Conservation (phyloP, 2,888 invertebrate species). For the Odontomyia ornata region DNA sequence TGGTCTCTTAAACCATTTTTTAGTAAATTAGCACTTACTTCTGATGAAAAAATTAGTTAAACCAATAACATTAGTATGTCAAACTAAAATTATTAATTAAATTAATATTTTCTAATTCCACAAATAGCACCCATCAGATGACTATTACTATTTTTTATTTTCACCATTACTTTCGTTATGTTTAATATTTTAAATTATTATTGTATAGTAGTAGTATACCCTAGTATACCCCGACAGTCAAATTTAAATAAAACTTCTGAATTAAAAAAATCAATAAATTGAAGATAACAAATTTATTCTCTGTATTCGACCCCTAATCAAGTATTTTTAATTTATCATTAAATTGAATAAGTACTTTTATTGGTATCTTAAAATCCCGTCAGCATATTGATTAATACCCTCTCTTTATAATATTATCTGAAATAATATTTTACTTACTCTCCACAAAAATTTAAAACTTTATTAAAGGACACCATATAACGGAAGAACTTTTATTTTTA, state of each 20-base stretch:
- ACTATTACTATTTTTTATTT: slow-evolving; percentile 63
- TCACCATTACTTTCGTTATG: slow-evolving; percentile 64
- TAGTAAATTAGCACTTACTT: slow-evolving; percentile 72
- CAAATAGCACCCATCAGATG: slow-evolving; percentile 74
- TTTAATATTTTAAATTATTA: slow-evolving; percentile 68
- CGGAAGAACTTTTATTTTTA: slow-evolving; percentile 68
- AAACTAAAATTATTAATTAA: slow-evolving; percentile 70
- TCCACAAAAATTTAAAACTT: slow-evolving; percentile 70
- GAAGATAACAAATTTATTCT: slow-evolving; percentile 76
- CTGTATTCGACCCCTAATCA: slow-evolving; percentile 72
- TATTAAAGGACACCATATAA: slow-evolving; percentile 65
- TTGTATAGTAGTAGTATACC: slow-evolving; percentile 62
- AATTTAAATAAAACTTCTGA: slow-evolving; percentile 56
- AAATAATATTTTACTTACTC: slow-evolving; percentile 64
- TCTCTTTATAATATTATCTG: slow-evolving; percentile 66
- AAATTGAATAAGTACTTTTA: slow-evolving; percentile 70
- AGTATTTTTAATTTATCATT: slow-evolving; percentile 66
- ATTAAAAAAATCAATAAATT: slow-evolving; percentile 61
- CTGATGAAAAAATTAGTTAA: slow-evolving; percentile 70
- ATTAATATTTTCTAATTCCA: slow-evolving; percentile 72
- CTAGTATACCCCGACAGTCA: slow-evolving; percentile 56
- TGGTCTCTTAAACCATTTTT: slow-evolving; percentile 76
- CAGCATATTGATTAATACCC: slow-evolving; percentile 67
- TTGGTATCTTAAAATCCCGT: slow-evolving; percentile 66
- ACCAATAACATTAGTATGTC: slow-evolving; percentile 72